Percentiles rank a stretch among this genome's conserved stretches.
Evolutionary conservation across 1,140 invertebrate genomes (phyloP).

Genomic region (Aradophagus sp.): DNA sequence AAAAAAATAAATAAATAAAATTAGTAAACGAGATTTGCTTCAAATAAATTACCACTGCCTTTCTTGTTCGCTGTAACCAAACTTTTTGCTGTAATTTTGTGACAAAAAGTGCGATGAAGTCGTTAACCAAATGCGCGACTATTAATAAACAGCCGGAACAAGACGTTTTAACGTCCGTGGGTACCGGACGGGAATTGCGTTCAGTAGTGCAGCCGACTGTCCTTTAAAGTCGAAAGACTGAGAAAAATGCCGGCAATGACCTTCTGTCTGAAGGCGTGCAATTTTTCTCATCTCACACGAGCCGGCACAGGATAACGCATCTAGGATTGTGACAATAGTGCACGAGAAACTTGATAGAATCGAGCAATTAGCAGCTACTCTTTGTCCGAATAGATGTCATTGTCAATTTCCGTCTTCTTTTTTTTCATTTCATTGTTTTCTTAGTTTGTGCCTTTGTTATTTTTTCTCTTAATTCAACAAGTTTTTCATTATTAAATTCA

Average conservation of each 20-base stretch:
- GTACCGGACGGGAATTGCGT: constrained; percentile 37
- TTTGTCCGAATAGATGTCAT: too few species aligned
- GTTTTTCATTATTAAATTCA: too few species aligned
- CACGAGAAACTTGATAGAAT: too few species aligned
- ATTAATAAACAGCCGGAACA: constrained; percentile 57
- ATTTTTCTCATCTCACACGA: constrained; percentile 17
- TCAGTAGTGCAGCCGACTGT: constrained; percentile 30
- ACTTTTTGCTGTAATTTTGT: constrained; percentile 18
- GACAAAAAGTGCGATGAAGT: constrained; percentile 23
- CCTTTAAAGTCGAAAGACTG: constrained; percentile 34
- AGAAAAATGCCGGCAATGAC: constrained; percentile 41
- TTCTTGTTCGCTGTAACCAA: too few species aligned
- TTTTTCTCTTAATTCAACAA: too few species aligned
- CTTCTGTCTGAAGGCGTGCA: constrained; percentile 38
- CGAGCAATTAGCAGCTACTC: too few species aligned
- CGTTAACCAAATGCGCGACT: constrained; percentile 47
- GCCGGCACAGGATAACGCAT: constrained; percentile 18
- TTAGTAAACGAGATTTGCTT: too few species aligned
- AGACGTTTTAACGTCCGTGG: constrained; percentile 45
- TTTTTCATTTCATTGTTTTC: too few species aligned
- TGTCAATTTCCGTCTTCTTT: too few species aligned
- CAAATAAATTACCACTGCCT: too few species aligned
- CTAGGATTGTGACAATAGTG: constrained; percentile 27
- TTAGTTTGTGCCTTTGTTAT: too few species aligned
- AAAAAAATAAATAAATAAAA: too few species aligned